A percentile compares a stretch with the other conserved stretches of the same genome.
phyloP scores from a whole-genome alignment of 2,113 vertebrate genomes.

The Drymodes brunneopygia region DNA sequence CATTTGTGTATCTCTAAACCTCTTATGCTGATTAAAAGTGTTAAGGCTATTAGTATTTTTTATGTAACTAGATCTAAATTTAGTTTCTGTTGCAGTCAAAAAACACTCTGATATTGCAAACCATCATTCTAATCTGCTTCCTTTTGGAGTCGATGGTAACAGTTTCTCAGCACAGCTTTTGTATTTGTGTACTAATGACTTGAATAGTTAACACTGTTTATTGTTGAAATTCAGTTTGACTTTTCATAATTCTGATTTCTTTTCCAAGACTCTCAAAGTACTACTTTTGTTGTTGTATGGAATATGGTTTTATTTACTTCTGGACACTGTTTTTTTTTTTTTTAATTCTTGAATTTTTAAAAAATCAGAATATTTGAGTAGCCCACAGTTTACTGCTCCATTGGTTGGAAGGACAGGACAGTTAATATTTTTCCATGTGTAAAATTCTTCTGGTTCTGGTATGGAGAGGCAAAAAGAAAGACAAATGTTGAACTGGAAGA shows the following conservation, averaged over 20 bases:
- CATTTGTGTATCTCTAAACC: slow-evolving; percentile 66
- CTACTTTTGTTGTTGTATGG: not conserved
- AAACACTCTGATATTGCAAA: slow-evolving; percentile 9
- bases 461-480: not conserved
- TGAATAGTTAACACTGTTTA: not conserved
- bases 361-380: not conserved
- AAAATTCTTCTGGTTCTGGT: not conserved
- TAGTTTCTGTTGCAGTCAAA: slow-evolving; percentile 52
- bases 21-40: slow-evolving; percentile 69
- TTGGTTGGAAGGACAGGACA: not conserved
- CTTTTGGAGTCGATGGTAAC: not conserved
- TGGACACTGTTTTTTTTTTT: not conserved
- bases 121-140: slow-evolving; percentile 5
- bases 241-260: not conserved
- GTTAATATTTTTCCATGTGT: not conserved
- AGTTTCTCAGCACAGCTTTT: not conserved
- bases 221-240: not conserved
- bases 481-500: not conserved
- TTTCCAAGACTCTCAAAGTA: not conserved
- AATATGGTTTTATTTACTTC: not conserved
- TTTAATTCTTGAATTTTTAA: not conserved
- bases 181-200: not conserved
- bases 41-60: slow-evolving; percentile 68
- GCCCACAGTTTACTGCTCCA: not conserved
- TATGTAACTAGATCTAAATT: slow-evolving; percentile 69